These are phyloP conservation scores for Eremobia ochroleuca DNA, from an alignment of 2,888 invertebrate species.

Conservation along the genomic window DNA sequence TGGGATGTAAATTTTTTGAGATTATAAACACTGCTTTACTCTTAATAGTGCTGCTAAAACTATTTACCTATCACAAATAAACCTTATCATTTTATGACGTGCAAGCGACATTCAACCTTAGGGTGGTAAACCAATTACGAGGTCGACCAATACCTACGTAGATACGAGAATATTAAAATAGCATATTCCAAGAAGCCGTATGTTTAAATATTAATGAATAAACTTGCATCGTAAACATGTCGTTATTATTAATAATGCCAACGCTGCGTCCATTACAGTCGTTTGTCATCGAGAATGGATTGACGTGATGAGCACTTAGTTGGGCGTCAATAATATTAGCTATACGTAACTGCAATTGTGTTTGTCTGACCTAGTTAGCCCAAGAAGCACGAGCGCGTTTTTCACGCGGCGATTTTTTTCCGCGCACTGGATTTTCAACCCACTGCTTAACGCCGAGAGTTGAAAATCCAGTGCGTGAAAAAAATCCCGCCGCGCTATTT, in stretches of 20 bases:
- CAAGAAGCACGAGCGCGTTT: not conserved
- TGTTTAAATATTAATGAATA: not conserved
- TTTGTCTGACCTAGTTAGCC: slow-evolving; percentile 43
- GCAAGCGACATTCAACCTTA: not conserved
- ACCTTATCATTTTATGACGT: no score
- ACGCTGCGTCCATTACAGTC: slow-evolving; percentile 44
- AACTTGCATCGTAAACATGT: slow-evolving; percentile 6
- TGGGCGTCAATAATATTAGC: slow-evolving; percentile 30
- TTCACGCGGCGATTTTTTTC: not conserved
- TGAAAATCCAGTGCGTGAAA: not conserved
- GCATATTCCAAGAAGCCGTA: slow-evolving; percentile 6
- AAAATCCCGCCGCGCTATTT: not conserved
- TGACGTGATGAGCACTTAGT: slow-evolving; percentile 42
- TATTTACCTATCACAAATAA: no score
- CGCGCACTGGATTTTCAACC: not conserved
- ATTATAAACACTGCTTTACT: no score
- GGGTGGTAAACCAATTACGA: not conserved
- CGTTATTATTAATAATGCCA: slow-evolving; percentile 1
- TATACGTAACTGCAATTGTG: slow-evolving; percentile 17
- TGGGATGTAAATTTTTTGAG: no score
- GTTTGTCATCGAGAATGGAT: slow-evolving; percentile 36
- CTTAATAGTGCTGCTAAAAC: no score
- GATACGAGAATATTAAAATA: not conserved
- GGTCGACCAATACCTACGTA: not conserved
- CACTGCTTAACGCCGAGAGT: no score